These are phyloP conservation scores for Benthosema pterotum DNA, from an alignment of 2,797 vertebrate genomes.

Conservation along the genomic window DNA sequence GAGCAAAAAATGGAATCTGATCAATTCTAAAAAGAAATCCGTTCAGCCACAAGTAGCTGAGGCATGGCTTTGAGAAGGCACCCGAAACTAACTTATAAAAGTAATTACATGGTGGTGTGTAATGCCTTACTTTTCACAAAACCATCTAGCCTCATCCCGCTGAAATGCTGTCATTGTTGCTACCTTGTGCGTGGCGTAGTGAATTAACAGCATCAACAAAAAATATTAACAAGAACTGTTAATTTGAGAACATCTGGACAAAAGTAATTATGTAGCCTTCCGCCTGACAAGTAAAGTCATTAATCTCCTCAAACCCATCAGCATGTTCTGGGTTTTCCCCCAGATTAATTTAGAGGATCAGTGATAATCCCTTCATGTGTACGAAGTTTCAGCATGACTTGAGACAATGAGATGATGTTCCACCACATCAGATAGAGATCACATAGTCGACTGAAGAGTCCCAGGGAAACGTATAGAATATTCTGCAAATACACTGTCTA, in stretches of 20 bases:
- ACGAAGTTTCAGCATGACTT: constrained; percentile 21
- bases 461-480: neutral
- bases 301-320: constrained; percentile 64
- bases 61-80: too few species aligned
- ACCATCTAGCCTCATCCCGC: too few species aligned
- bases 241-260: constrained; percentile 52
- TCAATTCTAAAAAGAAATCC: constrained; percentile 1
- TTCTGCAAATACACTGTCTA: too few species aligned
- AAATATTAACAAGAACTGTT: constrained; percentile 5
- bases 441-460: neutral
- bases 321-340: constrained; percentile 37
- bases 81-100: too few species aligned
- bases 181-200: neutral
- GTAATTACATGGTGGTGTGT: too few species aligned
- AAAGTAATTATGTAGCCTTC: constrained; percentile 38
- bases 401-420: constrained; percentile 21
- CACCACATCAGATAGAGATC: constrained; percentile 29
- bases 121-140: too few species aligned
- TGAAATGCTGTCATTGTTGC: neutral
- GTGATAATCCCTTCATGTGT: constrained; percentile 52
- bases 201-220: neutral
- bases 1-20: neutral
- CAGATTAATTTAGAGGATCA: constrained; percentile 64
- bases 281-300: constrained; percentile 20
- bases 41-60: too few species aligned